Base-by-base conservation (phyloP, 2,797 vertebrate genomes). In the Channallabes apus region DNA sequence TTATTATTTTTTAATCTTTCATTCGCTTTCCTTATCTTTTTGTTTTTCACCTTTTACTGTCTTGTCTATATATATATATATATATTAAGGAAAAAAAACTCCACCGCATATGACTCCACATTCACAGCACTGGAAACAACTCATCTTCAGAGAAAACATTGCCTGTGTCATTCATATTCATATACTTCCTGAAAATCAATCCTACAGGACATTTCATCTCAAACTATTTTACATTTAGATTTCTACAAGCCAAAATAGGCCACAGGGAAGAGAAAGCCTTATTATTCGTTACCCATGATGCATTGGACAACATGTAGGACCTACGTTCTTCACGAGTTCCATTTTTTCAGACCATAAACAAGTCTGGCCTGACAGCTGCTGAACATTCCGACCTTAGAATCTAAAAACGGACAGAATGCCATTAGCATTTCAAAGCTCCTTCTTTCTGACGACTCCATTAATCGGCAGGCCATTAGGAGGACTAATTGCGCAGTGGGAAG, bases 391-490 rank as follows among this genome's bases (percentile, higher is more conserved):
- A 5, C 32, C 8, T 29, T 4, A 20, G 73, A 29, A 20, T 2
- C 72, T 51, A 27, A 22, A 76, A 76, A 32, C 4, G 38, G 14
- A n/a, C 29, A 14, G 12, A 77, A 59, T 22, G 29, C 22, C 18
- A 9, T 32, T 5, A 35, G 46, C 14, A 54, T 75, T 18, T 54
- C 14, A 24, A 32, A n/a, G 54, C 56, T 9, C 64, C 0, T 0
- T 72, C 7, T 78, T 82, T 77, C 82, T 84, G 77, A 86, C 82
- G 51, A 76, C 51, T 56, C 51, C 27, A 85, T 88, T 91, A 90
- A 89, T 90, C 86, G 85, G 80, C 27, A 80, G 73, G 68, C 82
- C 84, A 88, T 91, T 91, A 88, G 89, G 89, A 87, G 86, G 76
- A 29, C 80, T 64, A 90, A 72, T 75, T 91, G 87, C 29, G 56